Evolutionary conservation across 2,888 invertebrate species (phyloP).

Genomic region (Drosophila affinis): DNA sequence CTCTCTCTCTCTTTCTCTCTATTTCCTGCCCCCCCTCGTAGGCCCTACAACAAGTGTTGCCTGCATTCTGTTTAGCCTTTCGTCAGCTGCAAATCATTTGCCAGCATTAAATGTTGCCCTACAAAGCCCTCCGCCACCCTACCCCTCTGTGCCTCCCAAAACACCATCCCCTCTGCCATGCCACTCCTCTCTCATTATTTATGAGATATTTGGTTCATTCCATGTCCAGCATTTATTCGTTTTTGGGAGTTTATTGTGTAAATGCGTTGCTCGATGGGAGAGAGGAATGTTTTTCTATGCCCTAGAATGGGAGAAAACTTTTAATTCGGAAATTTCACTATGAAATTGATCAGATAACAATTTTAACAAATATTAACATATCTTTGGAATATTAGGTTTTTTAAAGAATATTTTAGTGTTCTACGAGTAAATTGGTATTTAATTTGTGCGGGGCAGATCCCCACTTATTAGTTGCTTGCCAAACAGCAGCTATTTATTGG

Average conservation of each 20-base stretch:
- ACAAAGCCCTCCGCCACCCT: too few species aligned
- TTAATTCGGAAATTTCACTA: background rate
- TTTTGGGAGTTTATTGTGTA: background rate
- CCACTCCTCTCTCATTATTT: slow-evolving; percentile 19
- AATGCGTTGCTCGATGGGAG: background rate
- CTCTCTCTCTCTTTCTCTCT: background rate
- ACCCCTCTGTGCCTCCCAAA: slow-evolving; percentile 15
- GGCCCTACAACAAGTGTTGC: slow-evolving; percentile 25
- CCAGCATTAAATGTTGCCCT: slow-evolving; percentile 56
- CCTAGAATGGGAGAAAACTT: background rate
- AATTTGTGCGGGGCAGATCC: too few species aligned
- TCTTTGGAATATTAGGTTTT: too few species aligned
- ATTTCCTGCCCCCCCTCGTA: background rate
- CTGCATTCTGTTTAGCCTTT: slow-evolving; percentile 46
- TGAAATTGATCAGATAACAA: too few species aligned
- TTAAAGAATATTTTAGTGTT: too few species aligned
- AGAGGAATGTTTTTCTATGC: background rate
- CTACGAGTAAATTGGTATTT: too few species aligned
- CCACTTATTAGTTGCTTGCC: too few species aligned
- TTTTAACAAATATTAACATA: too few species aligned
- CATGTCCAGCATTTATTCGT: background rate
- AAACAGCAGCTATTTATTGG: too few species aligned
- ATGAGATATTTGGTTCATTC: slow-evolving; percentile 24
- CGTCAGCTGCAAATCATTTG: slow-evolving; percentile 63
- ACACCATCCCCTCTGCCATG: background rate